Percentiles rank a stretch among this genome's conserved stretches.
phyloP scores from a whole-genome alignment of 1,140 invertebrate species.

The Philotrypesis tridentata region DNA sequence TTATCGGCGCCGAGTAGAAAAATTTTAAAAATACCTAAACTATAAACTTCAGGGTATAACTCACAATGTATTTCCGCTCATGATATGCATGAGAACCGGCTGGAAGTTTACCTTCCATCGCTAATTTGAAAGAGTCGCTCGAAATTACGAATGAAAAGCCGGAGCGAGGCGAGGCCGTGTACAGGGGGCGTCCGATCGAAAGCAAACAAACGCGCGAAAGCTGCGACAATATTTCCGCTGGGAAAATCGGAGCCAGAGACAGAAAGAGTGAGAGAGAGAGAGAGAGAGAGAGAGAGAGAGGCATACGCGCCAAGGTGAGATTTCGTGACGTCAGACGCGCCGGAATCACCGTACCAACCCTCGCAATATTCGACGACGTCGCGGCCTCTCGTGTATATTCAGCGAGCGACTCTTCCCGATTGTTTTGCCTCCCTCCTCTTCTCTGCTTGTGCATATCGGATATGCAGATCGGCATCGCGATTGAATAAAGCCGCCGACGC shows the following conservation, averaged over 20 bases:
- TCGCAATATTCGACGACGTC: slow-evolving; percentile 16
- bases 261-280: too few relatives aligned
- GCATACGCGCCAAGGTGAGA: too few relatives aligned
- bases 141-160: too few relatives aligned
- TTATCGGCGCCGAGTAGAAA: too few relatives aligned
- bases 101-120: too few relatives aligned
- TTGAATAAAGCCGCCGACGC: slow-evolving; percentile 19
- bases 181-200: background rate
- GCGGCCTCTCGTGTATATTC: slow-evolving; percentile 39
- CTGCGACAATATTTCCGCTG: background rate
- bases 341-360: background rate
- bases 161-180: too few relatives aligned
- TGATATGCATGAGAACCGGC: too few relatives aligned
- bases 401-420: slow-evolving; percentile 3
- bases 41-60: too few relatives aligned
- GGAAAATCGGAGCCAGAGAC: background rate
- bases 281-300: too few relatives aligned
- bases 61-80: too few relatives aligned
- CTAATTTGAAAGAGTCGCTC: background rate
- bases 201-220: background rate
- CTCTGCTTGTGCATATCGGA: background rate
- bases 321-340: background rate
- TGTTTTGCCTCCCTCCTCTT: background rate
- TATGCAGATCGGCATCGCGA: slow-evolving; percentile 5
- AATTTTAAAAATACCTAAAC: too few relatives aligned